A percentile compares a stretch with the other conserved stretches of the same genome.
Conservation (phyloP, 2,888 invertebrate genomes). For the Callosobruchus maculatus region DNA sequence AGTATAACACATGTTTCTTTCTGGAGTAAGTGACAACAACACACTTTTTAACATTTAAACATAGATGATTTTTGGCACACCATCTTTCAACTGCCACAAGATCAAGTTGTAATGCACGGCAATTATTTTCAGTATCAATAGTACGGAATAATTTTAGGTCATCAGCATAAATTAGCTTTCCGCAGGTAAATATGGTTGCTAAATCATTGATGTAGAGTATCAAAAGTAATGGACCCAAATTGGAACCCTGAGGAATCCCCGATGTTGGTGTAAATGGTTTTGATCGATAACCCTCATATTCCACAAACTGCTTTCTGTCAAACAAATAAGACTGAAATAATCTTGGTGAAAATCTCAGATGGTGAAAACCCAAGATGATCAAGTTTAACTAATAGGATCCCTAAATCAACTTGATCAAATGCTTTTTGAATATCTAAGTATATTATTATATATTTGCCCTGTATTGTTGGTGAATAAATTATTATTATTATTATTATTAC, state of each 20-base stretch:
- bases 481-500: no score
- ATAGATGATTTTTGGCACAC: slow-evolving; percentile 5
- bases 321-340: slow-evolving; percentile 2
- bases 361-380: slow-evolving; percentile 3
- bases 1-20: slow-evolving; percentile 3
- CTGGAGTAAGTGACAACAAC: slow-evolving; percentile 1
- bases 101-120: slow-evolving; percentile 2
- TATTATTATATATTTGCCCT: no score
- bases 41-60: slow-evolving; percentile 3
- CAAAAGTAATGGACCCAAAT: background rate
- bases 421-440: slow-evolving; percentile 23
- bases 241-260: slow-evolving; percentile 3
- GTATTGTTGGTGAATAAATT: no score
- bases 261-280: slow-evolving; percentile 1
- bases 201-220: slow-evolving; percentile 6
- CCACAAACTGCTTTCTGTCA: slow-evolving; percentile 6
- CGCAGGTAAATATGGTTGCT: background rate
- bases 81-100: background rate
- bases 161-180: slow-evolving; percentile 1
- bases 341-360: background rate
- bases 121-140: background rate
- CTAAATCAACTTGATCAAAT: slow-evolving; percentile 16
- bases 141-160: background rate
- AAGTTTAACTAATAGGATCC: slow-evolving; percentile 1
- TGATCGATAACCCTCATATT: slow-evolving; percentile 4